Evolutionary conservation across 2,113 vertebrate species (phyloP).

Genomic region (Leptocoma aspasia): DNA sequence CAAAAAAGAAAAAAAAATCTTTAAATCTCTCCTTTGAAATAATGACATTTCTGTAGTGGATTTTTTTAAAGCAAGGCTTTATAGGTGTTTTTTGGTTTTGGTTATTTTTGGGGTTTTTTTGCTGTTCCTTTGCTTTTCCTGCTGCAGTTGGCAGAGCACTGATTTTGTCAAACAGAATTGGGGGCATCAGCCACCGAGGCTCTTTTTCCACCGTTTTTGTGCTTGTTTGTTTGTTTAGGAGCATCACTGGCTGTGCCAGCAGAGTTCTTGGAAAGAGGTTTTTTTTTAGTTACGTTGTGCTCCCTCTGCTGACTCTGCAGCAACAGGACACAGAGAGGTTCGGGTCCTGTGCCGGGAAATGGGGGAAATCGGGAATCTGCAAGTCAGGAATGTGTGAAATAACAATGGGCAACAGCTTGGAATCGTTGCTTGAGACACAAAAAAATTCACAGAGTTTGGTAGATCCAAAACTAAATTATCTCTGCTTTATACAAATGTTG

Average conservation of each 20-base stretch:
- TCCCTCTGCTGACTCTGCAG: slow-evolving; percentile 65
- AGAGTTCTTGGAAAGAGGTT: slow-evolving; percentile 11
- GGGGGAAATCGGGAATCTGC: neutral
- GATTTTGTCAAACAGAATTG: neutral
- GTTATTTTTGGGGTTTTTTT: neutral
- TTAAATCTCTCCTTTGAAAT: neutral
- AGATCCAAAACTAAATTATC: neutral
- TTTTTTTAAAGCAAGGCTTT: neutral
- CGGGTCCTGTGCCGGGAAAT: accelerated
- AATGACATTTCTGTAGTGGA: neutral
- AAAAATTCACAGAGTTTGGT: neutral
- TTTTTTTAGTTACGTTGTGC: slow-evolving; percentile 40
- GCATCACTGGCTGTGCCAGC: neutral
- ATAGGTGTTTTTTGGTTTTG: too few species aligned
- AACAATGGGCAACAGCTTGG: neutral
- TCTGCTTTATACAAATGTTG: neutral
- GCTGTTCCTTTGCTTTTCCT: neutral
- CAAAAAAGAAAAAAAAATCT: neutral
- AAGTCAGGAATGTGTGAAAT: neutral
- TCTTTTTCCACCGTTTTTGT: neutral
- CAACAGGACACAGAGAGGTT: neutral
- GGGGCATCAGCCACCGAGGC: neutral
- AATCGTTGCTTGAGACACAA: neutral
- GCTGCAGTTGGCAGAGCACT: neutral
- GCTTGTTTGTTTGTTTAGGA: neutral